Evolutionary conservation across 1,140 invertebrate genomes (phyloP).

Genomic region (Drosophila sturtevanti): DNA sequence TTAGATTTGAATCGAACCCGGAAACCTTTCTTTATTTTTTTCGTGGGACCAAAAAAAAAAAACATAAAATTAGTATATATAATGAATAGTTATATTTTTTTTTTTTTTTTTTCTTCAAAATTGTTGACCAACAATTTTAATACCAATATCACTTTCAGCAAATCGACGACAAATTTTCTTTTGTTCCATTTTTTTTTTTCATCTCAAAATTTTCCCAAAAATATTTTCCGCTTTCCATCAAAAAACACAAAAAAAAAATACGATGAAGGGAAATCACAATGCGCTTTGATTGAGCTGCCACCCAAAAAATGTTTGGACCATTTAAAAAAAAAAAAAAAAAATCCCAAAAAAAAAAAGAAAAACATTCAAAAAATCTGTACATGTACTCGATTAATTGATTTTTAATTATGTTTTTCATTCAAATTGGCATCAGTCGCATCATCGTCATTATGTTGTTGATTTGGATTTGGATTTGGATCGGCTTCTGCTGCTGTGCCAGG

Average conservation of each 20-base stretch:
- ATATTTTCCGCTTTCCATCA: constrained; percentile 46
- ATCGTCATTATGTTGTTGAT: background rate
- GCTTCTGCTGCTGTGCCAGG: constrained; percentile 35
- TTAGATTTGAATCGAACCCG: constrained; percentile 12
- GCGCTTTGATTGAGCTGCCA: constrained; percentile 82
- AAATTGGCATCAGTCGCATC: constrained; percentile 46
- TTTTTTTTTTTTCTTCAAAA: constrained; percentile 14
- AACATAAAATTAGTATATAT: constrained; percentile 13
- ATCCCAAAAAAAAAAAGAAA: constrained; percentile 27
- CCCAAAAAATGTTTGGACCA: constrained; percentile 24
- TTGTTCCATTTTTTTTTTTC: constrained; percentile 26
- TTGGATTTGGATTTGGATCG: constrained; percentile 2
- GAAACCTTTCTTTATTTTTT: constrained; percentile 39
- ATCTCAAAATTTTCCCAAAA: constrained; percentile 56
- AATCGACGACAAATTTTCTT: constrained; percentile 74
- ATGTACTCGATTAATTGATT: background rate
- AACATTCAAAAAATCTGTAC: constrained; percentile 18
- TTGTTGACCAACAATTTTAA: constrained; percentile 63
- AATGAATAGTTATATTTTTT: background rate
- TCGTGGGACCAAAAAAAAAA: background rate
- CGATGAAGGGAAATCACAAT: constrained; percentile 63
- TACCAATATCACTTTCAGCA: constrained; percentile 72
- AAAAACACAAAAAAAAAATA: background rate
- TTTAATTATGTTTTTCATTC: constrained; percentile 49
- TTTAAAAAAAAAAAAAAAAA: constrained; percentile 39